These are phyloP conservation scores for Mormyrus proboscirostris DNA, from an alignment of 2,797 vertebrate species.

Conservation along the genomic window DNA sequence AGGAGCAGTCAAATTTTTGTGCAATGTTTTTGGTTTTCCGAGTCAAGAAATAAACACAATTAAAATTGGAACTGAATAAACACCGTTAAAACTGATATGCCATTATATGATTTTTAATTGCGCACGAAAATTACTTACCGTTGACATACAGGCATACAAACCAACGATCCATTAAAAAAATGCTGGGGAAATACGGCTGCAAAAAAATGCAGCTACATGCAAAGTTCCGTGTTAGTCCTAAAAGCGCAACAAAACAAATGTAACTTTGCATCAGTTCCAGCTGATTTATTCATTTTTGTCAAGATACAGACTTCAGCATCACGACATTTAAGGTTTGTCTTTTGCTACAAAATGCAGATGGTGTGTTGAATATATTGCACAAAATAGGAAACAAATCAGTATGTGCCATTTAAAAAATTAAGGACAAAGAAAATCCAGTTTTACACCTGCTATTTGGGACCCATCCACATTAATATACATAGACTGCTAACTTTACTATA, in stretches of 20 bases:
- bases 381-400: conserved; percentile 70
- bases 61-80: neutral
- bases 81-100: neutral
- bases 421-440: conserved; percentile 77
- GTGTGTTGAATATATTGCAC: conserved; percentile 89
- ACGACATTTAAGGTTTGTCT: conserved; percentile 69
- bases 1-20: neutral
- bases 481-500: conserved; percentile 77
- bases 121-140: neutral
- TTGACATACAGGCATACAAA: neutral
- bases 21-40: neutral
- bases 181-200: neutral
- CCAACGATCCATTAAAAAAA: neutral
- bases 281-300: conserved; percentile 89
- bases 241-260: conserved; percentile 46
- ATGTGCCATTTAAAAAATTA: conserved; percentile 74
- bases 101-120: neutral
- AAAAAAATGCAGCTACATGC: neutral
- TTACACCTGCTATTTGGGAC: conserved; percentile 79
- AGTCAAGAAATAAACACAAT: neutral
- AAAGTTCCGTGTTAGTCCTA: neutral
- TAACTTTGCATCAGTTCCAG: conserved; percentile 79
- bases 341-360: conserved; percentile 82
- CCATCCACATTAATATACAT: conserved; percentile 86
- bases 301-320: conserved; percentile 83